A percentile compares a stretch with the other conserved stretches of the same genome.
These are phyloP conservation scores for Mythimna albipuncta DNA, from an alignment of 2,888 invertebrate species.

Conservation along the genomic window DNA sequence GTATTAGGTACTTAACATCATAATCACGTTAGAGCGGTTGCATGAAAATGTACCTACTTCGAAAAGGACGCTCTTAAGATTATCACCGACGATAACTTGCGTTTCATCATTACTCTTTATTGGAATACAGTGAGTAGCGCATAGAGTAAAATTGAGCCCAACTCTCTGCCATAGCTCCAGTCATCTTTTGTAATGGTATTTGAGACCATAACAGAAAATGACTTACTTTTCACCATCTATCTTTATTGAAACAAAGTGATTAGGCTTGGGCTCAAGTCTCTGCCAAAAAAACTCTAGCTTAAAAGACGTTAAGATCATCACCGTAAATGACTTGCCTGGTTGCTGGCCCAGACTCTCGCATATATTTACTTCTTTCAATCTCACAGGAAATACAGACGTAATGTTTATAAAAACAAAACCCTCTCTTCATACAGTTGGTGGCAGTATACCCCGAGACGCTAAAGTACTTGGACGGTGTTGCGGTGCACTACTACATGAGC, in stretches of 20 bases:
- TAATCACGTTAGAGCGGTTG: too few relatives aligned
- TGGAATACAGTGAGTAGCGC: conserved; percentile 87
- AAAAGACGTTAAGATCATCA: conserved; percentile 92
- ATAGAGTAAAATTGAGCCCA: background rate
- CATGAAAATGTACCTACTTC: too few relatives aligned
- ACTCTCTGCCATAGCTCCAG: background rate
- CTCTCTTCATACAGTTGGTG: conserved; percentile 68
- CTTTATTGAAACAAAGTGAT: conserved; percentile 91
- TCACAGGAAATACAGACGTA: too few relatives aligned
- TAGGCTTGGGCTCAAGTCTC: too few relatives aligned
- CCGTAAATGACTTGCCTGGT: conserved; percentile 93
- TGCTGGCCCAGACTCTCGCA: conserved; percentile 54
- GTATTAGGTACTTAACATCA: too few relatives aligned
- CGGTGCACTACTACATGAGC: conserved; percentile 95
- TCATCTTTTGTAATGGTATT: too few relatives aligned
- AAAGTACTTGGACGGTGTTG: conserved; percentile 92
- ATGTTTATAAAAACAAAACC: too few relatives aligned
- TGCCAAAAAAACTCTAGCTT: conserved; percentile 48
- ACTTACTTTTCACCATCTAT: conserved; percentile 91
- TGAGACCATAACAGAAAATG: conserved; percentile 93
- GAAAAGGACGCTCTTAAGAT: too few relatives aligned
- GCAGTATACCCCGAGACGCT: conserved; percentile 77
- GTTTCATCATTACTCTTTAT: conserved; percentile 91
- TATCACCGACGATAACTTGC: conserved; percentile 94
- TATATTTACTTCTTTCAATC: too few relatives aligned